Conservation (phyloP, 2,113 vertebrate genomes). For the Oxyura jamaicensis region DNA sequence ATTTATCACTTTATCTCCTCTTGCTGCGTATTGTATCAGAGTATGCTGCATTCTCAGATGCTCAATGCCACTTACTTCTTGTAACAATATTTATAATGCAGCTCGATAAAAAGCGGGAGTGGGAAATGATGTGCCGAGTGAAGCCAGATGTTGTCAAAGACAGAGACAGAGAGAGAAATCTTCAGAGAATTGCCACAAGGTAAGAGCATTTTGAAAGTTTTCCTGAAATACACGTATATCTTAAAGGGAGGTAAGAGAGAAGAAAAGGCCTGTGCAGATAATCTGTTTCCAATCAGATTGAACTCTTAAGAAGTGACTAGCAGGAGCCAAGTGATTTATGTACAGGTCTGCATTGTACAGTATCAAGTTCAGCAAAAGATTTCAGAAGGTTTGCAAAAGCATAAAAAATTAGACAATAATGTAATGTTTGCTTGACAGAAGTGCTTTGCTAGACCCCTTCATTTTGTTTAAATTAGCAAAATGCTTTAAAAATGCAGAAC, state of each 20-base stretch:
- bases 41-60: slow-evolving; percentile 37
- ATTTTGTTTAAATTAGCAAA: slow-evolving; percentile 22
- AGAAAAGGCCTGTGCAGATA: slow-evolving; percentile 9
- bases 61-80: slow-evolving; percentile 38
- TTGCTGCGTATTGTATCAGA: slow-evolving; percentile 1
- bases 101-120: slow-evolving; percentile 87
- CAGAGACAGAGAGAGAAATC: slow-evolving; percentile 84
- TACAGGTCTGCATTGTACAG: neutral
- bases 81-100: slow-evolving; percentile 77
- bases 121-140: slow-evolving; percentile 93
- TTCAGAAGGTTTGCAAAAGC: slow-evolving; percentile 47
- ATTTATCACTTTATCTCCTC: slow-evolving; percentile 21
- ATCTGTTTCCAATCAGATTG: slow-evolving; percentile 62
- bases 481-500: slow-evolving; percentile 8
- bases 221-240: neutral
- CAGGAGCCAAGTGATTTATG: slow-evolving; percentile 56
- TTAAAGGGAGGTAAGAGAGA: neutral
- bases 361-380: slow-evolving; percentile 27
- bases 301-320: slow-evolving; percentile 46
- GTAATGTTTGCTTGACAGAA: slow-evolving; percentile 13
- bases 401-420: slow-evolving; percentile 36
- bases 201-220: slow-evolving; percentile 66
- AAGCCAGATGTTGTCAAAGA: slow-evolving; percentile 91
- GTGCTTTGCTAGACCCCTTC: slow-evolving; percentile 10
- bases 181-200: slow-evolving; percentile 94